Evolutionary conservation across 2,888 invertebrate genomes (phyloP).

Genomic region (Chalcosyrphus nemorum): DNA sequence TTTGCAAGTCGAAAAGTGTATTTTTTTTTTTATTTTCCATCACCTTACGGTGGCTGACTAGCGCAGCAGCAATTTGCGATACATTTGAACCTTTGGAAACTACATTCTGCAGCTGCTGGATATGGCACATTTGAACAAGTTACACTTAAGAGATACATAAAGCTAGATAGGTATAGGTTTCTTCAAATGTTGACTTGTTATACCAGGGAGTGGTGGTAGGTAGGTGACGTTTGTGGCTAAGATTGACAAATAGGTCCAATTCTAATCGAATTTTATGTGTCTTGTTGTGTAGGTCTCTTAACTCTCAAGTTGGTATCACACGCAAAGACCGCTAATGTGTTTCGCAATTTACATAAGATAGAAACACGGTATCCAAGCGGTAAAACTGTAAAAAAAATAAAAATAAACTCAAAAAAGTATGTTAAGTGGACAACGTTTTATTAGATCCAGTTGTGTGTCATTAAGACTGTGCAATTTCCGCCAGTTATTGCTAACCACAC

Average conservation of each 20-base stretch:
- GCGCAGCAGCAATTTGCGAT: constrained; percentile 50
- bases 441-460: constrained; percentile 46
- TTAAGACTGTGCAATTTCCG: constrained; percentile 57
- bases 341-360: constrained; percentile 62
- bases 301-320: background rate
- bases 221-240: constrained; percentile 42
- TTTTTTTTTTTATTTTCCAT: background rate
- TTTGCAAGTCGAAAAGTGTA: constrained; percentile 1
- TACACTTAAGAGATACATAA: too few relatives aligned
- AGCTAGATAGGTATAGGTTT: constrained; percentile 17
- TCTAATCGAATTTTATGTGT: constrained; percentile 46
- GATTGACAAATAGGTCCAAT: constrained; percentile 66
- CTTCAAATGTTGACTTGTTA: constrained; percentile 28
- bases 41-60: background rate
- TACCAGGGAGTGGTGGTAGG: constrained; percentile 46
- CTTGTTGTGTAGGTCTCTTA: constrained; percentile 5
- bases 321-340: constrained; percentile 39
- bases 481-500: constrained; percentile 24
- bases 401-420: too few relatives aligned
- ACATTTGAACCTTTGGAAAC: constrained; percentile 52
- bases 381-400: background rate
- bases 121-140: background rate
- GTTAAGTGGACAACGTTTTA: constrained; percentile 51
- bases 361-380: background rate
- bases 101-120: constrained; percentile 42